Evolutionary conservation across 2,113 vertebrate species (phyloP).

Genomic region (Salvelinus fontinalis): DNA sequence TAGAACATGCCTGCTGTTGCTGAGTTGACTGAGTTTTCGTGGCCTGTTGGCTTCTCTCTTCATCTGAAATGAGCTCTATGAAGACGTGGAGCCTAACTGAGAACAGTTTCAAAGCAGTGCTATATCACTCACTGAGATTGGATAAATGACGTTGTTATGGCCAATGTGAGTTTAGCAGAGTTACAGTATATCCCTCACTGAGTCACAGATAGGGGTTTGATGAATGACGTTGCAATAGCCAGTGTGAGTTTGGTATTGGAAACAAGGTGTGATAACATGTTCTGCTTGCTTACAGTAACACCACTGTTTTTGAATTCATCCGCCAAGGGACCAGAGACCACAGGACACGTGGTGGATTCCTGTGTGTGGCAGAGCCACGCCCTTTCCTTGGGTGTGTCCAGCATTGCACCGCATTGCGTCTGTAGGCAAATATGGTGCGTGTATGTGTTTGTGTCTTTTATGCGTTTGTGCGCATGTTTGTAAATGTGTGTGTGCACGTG

Average conservation of each 20-base stretch:
- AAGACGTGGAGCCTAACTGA: slow-evolving; percentile 3
- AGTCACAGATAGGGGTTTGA: neutral
- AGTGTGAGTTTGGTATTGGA: neutral
- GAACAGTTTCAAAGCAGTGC: neutral
- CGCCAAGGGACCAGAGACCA: neutral
- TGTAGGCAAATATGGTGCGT: neutral
- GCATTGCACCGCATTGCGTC: neutral
- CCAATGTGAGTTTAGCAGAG: neutral
- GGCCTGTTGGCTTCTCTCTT: slow-evolving; percentile 39
- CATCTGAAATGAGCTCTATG: slow-evolving; percentile 32
- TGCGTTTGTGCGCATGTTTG: neutral
- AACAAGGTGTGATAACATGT: neutral
- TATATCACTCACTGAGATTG: neutral
- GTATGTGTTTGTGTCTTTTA: neutral
- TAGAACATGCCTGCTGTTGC: slow-evolving; percentile 47
- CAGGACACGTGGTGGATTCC: neutral
- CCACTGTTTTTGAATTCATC: neutral
- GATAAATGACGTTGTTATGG: neutral
- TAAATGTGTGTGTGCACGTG: too few species aligned
- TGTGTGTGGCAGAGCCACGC: neutral
- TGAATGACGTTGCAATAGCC: neutral
- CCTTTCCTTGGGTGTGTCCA: neutral
- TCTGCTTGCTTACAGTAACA: neutral
- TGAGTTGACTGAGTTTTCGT: slow-evolving; percentile 31
- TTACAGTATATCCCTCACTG: neutral